These are phyloP conservation scores for Oscheius sp. DNA, from an alignment of 2,888 invertebrate species.

Conservation along the genomic window DNA sequence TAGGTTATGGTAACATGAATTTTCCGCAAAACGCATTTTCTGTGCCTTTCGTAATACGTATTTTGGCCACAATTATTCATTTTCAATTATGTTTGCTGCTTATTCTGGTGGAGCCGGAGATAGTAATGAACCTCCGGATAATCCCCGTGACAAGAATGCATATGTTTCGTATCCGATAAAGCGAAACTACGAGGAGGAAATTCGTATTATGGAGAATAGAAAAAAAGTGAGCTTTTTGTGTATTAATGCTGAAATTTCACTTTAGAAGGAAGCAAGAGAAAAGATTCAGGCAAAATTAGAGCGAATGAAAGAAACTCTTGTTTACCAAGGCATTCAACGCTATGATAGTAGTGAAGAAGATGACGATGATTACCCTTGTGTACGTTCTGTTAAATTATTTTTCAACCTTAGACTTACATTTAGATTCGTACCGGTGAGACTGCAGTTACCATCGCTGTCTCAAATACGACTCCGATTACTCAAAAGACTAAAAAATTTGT, in stretches of 20 bases:
- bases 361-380: not conserved
- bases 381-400: too few species aligned
- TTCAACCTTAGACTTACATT: too few species aligned
- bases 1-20: too few species aligned
- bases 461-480: too few species aligned
- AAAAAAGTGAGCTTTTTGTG: not conserved
- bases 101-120: not conserved
- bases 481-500: too few species aligned
- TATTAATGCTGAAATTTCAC: not conserved
- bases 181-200: not conserved
- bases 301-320: not conserved
- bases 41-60: too few species aligned
- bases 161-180: not conserved
- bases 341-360: not conserved
- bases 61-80: too few species aligned
- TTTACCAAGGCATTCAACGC: not conserved
- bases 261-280: not conserved
- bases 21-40: too few species aligned
- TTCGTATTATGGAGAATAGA: not conserved
- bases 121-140: not conserved
- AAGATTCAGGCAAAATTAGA: not conserved
- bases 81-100: too few species aligned
- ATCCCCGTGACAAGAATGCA: not conserved
- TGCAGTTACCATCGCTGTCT: too few species aligned
- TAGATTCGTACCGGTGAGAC: too few species aligned